Percentiles rank a stretch among this genome's conserved stretches.
phyloP scores from a whole-genome alignment of 2,888 invertebrate species.

The Leptinotarsa juncta region DNA sequence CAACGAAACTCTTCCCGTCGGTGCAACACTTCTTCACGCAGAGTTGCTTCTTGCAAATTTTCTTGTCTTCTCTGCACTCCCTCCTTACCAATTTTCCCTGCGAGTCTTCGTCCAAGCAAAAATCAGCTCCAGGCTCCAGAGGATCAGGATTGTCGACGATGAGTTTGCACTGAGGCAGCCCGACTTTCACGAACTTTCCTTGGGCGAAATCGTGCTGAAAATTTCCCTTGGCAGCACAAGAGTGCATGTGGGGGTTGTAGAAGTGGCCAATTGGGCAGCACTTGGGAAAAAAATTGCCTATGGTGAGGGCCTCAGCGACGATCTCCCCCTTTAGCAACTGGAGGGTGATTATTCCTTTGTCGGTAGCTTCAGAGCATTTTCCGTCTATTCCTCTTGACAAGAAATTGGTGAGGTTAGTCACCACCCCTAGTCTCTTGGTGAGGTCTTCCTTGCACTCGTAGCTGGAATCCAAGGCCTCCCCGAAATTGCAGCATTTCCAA shows the following conservation, averaged over 20 bases:
- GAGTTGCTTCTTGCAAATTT: conserved; percentile 51
- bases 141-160: conserved; percentile 46
- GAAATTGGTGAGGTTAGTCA: conserved; percentile 29
- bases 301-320: not conserved
- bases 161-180: conserved; percentile 52
- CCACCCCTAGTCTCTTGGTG: conserved; percentile 29
- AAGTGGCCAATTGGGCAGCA: conserved; percentile 55
- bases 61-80: conserved; percentile 49
- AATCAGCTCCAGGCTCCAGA: conserved; percentile 31
- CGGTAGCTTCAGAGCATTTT: conserved; percentile 33
- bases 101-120: conserved; percentile 49
- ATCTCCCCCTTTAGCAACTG: not conserved
- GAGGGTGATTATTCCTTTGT: conserved; percentile 22
- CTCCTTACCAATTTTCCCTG: conserved; percentile 47
- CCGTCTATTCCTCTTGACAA: conserved; percentile 19
- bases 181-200: conserved; percentile 49
- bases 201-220: conserved; percentile 41
- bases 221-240: conserved; percentile 45
- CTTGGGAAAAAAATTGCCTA: conserved; percentile 48
- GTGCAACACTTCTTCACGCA: conserved; percentile 71
- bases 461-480: conserved; percentile 23
- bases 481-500: conserved; percentile 32
- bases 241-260: conserved; percentile 50
- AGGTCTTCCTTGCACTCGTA: conserved; percentile 30
- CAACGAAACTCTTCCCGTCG: conserved; percentile 67